phyloP scores from a whole-genome alignment of 2,888 invertebrate genomes.

The Parnassius glacialis region DNA sequence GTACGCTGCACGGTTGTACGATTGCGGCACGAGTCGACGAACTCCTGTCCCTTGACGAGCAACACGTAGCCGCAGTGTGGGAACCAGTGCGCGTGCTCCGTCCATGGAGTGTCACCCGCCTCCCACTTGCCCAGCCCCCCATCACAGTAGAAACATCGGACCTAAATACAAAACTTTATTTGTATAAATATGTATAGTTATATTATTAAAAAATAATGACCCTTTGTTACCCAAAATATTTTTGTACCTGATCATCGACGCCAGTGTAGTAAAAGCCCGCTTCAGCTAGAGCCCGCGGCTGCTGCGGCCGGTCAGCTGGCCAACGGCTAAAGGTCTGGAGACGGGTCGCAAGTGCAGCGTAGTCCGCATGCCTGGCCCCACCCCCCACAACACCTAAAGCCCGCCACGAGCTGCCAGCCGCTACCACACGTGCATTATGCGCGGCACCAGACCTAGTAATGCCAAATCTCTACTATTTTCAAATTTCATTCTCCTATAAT shows the following conservation, averaged over 20 bases:
- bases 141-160: conserved; percentile 96
- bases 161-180: conserved; percentile 56
- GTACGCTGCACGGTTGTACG: conserved; percentile 43
- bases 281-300: conserved; percentile 87
- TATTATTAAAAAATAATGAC: too few relatives aligned
- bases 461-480: too few relatives aligned
- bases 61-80: conserved; percentile 92
- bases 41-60: conserved; percentile 90
- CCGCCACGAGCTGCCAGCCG: conserved; percentile 59
- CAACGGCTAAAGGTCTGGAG: conserved; percentile 86
- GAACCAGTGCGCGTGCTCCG: conserved; percentile 97
- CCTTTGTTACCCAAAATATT: too few relatives aligned
- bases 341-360: conserved; percentile 84
- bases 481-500: too few relatives aligned
- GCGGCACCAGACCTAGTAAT: conserved; percentile 57
- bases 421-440: conserved; percentile 62
- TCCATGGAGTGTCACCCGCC: conserved; percentile 94
- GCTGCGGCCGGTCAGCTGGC: conserved; percentile 88
- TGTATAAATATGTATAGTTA: background rate
- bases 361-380: conserved; percentile 81
- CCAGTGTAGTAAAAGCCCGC: conserved; percentile 95
- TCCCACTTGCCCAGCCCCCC: conserved; percentile 96
- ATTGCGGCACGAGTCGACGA: conserved; percentile 80
- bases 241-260: conserved; percentile 82
- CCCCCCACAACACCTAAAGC: conserved; percentile 66